Base-by-base conservation (phyloP, 2,797 vertebrate species). In the Adelosebastes latens region DNA sequence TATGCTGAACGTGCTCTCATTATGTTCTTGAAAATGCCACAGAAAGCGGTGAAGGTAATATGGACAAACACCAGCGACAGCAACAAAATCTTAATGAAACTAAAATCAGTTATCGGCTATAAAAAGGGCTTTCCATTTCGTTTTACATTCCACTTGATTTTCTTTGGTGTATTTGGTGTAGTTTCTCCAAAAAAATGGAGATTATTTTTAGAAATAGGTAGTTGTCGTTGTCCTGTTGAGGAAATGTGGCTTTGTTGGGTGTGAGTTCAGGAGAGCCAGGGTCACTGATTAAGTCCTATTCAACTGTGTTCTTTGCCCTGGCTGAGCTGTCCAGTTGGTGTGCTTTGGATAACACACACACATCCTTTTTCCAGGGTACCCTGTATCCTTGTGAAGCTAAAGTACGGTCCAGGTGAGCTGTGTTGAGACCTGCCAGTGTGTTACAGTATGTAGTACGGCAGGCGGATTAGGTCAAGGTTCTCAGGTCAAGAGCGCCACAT, bases 131-230 rank as follows among this genome's bases (percentile, higher is more conserved):
- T 11, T 27, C 59, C 49, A 27, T 22, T 52, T 79, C n/a, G 46
- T 31, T 63, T 68, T 73, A 66, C 59, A 74, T 81, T 90, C 71
- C 75, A 61, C 66, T 72, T 78, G 72, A 82, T 77, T 79, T 79
- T 84, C 82, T 69, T 87, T 79, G 75, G 5, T 75, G 13, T 36
- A 32, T 81, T 72, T 73, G 42, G 9, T 67, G 13, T 5, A 24
- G 7, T 80, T 79, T 83, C 73, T 74, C 68, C 69, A 24, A 61
- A 79, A 79, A 49, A 76, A 61, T 20, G 83, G 68, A 79, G 46
- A 66, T 79, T 66, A 77, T 7, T 74, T 77, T 63, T n/a, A 55
- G 55, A 61, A 63, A 80, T 92, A 95, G 93, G 94, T 93, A 95
- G 94, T 87, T 87, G 3, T 66, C 18, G 87, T 90, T 58, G 27